Evolutionary conservation across 2,113 vertebrate species (phyloP), one percentile per base, ranked within the genome.

Genomic region (Calyptomena viridis): DNA sequence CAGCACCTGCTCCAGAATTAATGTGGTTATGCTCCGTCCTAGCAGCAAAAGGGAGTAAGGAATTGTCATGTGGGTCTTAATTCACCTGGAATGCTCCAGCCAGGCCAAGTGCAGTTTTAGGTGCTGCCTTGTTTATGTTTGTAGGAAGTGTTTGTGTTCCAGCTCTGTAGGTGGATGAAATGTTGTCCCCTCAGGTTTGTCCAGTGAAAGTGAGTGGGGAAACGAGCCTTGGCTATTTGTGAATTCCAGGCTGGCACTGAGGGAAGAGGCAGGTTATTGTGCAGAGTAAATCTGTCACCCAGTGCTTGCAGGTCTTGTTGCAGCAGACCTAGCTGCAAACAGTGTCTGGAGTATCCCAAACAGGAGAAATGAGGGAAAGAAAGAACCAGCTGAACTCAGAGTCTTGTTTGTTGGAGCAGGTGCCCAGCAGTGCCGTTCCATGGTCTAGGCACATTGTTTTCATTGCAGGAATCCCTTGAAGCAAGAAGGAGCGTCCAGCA

Each of bases 221-320:
- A 67, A 53, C 1, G 21, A 88, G 75, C 82, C 64, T 42, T 33
- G 68, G 67, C 94, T 95, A 75, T 19, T 91, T 88, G 72, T 86
- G 87, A 69, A 95, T 95, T 95, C 92, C 59, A 37, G 72, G 78
- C 84, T 79, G 89, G 73, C 5, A 9, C 21, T 10, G 63, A 88
- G 67, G 55, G 76, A 63, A n/a, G 76, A 94, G 72, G 74, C 75
- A 85, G 75, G 58, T 95, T 94, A 80, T 74, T 84, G 91, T 24
- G 25, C 71, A 42, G 68, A 90, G 94, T 84, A 93, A 93, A 96
- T 96, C 90, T 83, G 79, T 94, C 94, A 90, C 47, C n/a, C 8
- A 2, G 58, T 1, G 6, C 67, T 80, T 11, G 53, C 8, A 6
- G 76, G 52, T 77, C 83, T 44, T 59, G 53, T 47, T 47, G 86